A percentile compares a stretch with the other conserved stretches of the same genome.
phyloP scores from a whole-genome alignment of 2,113 vertebrate species.

The Macaca mulatta region DNA sequence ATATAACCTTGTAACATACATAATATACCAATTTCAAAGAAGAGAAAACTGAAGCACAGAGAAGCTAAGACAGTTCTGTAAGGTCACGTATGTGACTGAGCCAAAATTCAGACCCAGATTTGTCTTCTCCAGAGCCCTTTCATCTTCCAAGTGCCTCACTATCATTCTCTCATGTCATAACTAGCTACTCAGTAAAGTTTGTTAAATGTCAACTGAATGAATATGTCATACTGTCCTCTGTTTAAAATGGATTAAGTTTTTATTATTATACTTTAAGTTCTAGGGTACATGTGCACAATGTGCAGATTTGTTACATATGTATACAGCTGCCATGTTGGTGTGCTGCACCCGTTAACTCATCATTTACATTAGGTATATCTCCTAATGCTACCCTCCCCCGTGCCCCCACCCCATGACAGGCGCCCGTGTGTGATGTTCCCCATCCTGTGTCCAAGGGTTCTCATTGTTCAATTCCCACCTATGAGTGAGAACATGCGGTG shows the following conservation, averaged over 20 bases:
- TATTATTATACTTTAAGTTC: too few relatives aligned
- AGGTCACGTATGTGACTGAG: neutral
- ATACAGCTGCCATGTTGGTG: too few relatives aligned
- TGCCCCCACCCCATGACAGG: too few relatives aligned
- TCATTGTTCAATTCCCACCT: too few relatives aligned
- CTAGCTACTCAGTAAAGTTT: neutral
- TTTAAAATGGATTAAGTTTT: neutral
- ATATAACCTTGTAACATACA: neutral
- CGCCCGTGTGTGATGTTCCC: too few relatives aligned
- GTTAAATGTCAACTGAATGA: neutral
- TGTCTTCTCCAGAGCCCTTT: neutral
- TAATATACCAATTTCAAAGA: neutral
- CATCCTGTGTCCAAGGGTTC: too few relatives aligned
- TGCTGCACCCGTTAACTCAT: too few relatives aligned
- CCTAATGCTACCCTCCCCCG: too few relatives aligned
- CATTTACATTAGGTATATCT: too few relatives aligned
- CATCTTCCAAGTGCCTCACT: neutral
- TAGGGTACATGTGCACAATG: too few relatives aligned
- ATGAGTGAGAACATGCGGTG: too few relatives aligned
- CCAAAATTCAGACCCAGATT: neutral
- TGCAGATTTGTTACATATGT: too few relatives aligned
- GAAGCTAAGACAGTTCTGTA: neutral
- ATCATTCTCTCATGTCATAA: neutral
- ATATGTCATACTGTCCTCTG: neutral
- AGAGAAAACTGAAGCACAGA: constrained; percentile 11